Evolutionary conservation across 2,797 vertebrate species (phyloP).

Genomic region (Esox lucius): DNA sequence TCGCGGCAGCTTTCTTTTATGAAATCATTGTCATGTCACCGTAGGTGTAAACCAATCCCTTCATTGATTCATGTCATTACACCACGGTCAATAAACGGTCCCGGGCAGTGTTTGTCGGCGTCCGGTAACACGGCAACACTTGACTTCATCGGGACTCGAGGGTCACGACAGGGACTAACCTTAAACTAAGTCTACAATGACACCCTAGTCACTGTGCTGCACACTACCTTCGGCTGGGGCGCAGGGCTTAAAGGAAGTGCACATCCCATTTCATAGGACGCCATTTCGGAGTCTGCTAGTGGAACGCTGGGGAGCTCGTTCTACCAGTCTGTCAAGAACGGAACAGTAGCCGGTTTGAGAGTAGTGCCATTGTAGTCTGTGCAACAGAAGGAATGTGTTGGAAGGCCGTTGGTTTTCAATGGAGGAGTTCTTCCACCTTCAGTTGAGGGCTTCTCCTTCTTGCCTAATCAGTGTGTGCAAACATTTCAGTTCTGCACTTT

Average conservation of each 20-base stretch:
- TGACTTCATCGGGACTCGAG: no score
- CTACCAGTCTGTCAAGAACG: not conserved
- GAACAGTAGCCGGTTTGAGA: not conserved
- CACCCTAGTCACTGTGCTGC: no score
- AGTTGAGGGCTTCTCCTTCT: no score
- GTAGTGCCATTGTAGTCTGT: not conserved
- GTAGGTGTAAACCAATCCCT: not conserved
- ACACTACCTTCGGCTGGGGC: no score
- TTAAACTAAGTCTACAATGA: no score
- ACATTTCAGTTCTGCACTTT: no score
- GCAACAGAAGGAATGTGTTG: not conserved
- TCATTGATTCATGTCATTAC: not conserved
- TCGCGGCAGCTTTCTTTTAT: not conserved
- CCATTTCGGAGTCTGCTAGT: no score
- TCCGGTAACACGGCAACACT: not conserved
- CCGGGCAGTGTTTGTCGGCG: not conserved
- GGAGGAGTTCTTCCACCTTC: no score
- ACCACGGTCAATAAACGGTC: not conserved
- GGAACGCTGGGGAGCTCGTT: not conserved
- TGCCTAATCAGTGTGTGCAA: no score
- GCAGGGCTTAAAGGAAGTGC: no score
- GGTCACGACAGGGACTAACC: no score
- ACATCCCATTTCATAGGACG: no score
- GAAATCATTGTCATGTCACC: not conserved
- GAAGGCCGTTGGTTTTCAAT: not conserved